Evolutionary conservation across 1,140 invertebrate genomes (phyloP).

Genomic region (Chironomus tepperi): DNA sequence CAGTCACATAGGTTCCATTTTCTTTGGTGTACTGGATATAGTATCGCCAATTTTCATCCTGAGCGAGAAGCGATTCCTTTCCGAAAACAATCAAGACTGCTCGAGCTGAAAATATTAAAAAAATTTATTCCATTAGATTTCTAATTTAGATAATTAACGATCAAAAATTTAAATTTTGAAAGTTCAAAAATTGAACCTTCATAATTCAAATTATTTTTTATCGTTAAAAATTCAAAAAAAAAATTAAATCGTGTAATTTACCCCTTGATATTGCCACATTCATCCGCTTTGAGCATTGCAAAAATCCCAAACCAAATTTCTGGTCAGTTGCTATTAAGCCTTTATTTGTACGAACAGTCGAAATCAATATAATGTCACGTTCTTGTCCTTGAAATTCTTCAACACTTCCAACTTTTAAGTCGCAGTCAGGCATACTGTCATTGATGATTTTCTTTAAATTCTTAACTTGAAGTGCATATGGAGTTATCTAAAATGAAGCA

Average conservation of each 20-base stretch:
- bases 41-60: slow-evolving; percentile 61
- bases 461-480: slow-evolving; percentile 81
- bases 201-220: too few relatives aligned
- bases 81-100: slow-evolving; percentile 71
- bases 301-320: slow-evolving; percentile 61
- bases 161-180: not conserved
- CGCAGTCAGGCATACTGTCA: slow-evolving; percentile 49
- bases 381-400: slow-evolving; percentile 97
- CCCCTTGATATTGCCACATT: slow-evolving; percentile 84
- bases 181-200: too few relatives aligned
- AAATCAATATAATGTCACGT: slow-evolving; percentile 73
- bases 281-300: slow-evolving; percentile 63
- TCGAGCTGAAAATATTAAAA: slow-evolving; percentile 33
- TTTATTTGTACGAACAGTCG: slow-evolving; percentile 64
- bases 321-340: slow-evolving; percentile 45
- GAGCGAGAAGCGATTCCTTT: slow-evolving; percentile 63
- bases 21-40: slow-evolving; percentile 48
- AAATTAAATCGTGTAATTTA: too few relatives aligned
- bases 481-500: slow-evolving; percentile 53
- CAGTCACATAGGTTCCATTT: not conserved
- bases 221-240: too few relatives aligned
- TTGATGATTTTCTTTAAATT: slow-evolving; percentile 32
- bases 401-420: slow-evolving; percentile 82
- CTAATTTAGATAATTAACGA: not conserved
- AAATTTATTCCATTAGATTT: slow-evolving; percentile 1